Base-by-base conservation (phyloP, 1,140 invertebrate genomes). In the Drosophila tropicalis region DNA sequence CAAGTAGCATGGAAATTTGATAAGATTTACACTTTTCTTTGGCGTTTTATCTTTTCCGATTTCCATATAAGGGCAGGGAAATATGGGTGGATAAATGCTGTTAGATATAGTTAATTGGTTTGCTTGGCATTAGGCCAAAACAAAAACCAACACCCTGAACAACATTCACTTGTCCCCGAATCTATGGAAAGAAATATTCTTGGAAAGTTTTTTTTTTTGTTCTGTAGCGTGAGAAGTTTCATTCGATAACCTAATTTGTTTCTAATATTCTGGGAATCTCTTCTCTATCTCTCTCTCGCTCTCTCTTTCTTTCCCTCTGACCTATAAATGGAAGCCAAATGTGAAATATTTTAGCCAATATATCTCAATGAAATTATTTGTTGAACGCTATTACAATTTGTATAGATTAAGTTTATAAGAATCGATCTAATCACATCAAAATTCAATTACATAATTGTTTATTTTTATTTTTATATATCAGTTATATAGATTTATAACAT, bases 11-110 rank as follows among this genome's bases (percentile, higher is more conserved):
- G 44, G 17, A 51, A 51, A 51, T 47, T 47, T 22, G 44, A 51
- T 51, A 51, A 51, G 44, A 51, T 12, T 51, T n/a, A 19, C 44
- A 51, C 44, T 51, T 51, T 51, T 19, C 17, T 22, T 51, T 29
- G 29, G 10, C 7, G 17, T 51, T 51, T 51, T 51, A 51, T 51
- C 44, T 51, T 40, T 60, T 51, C 71, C 5, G 13, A 72, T 73
- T 72, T 73, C 71, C 71, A 60, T 73, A 72, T 73, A 73, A 73
- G 61, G 69, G 12, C 22, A 63, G 44, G 17, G 29, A 63, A 32
- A 62, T 47, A 64, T 40, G 13, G 17, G 63, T 73, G 17, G 56
- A 19, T 72, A 64, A 58, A 72, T 65, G 25, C 4, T 29, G 29
- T 47, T 65, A 73, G 17, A 15, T 47, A 17, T 9, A 12, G 34